Percentiles rank a stretch among this genome's conserved stretches.
phyloP scores from a whole-genome alignment of 2,888 invertebrate genomes.

The Pristionchus entomophagus region DNA sequence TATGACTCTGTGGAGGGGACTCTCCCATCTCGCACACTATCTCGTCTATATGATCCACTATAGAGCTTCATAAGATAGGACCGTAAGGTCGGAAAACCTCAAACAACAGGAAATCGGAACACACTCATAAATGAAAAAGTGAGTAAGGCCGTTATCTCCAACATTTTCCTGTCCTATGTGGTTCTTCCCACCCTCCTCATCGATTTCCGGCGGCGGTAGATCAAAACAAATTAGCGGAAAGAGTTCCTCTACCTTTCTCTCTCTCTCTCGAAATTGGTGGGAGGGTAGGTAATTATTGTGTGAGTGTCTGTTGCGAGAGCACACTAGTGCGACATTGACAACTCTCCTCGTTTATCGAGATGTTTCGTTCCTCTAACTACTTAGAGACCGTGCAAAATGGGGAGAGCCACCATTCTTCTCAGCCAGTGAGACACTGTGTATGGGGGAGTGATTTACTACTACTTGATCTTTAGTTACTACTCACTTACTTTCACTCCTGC shows the following conservation, averaged over 20 bases:
- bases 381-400: background rate
- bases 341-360: too few relatives aligned
- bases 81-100: too few relatives aligned
- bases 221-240: slow-evolving; percentile 13
- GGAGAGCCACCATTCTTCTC: too few relatives aligned
- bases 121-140: too few relatives aligned
- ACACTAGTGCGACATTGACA: too few relatives aligned
- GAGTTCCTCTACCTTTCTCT: background rate
- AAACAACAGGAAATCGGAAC: too few relatives aligned
- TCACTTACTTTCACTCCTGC: background rate
- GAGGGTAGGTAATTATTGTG: background rate
- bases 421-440: background rate
- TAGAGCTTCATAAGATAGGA: too few relatives aligned
- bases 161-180: too few relatives aligned
- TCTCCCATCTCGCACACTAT: background rate
- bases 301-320: background rate
- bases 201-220: background rate
- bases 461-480: slow-evolving; percentile 7
- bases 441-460: slow-evolving; percentile 21
- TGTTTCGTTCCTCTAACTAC: too few relatives aligned
- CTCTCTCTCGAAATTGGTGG: background rate
- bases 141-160: too few relatives aligned
- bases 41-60: background rate
- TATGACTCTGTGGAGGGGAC: too few relatives aligned
- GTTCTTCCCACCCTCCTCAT: background rate